Evolutionary conservation across 2,113 vertebrate genomes (phyloP).

Genomic region (Ptychochromis oligacanthus): DNA sequence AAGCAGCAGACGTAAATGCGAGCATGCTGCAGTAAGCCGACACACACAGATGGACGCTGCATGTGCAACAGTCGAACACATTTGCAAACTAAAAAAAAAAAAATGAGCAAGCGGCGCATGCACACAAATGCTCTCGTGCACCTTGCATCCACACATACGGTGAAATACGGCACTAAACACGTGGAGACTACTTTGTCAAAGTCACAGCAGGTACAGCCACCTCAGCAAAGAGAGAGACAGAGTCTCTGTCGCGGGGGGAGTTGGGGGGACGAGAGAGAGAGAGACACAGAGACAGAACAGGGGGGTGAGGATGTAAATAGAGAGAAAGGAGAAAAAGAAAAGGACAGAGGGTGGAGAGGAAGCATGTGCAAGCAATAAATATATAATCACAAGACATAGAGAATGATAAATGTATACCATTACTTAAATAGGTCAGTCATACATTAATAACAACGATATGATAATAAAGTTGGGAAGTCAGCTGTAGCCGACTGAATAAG

Average conservation of each 20-base stretch:
- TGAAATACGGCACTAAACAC: slow-evolving; percentile 48
- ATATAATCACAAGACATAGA: slow-evolving; percentile 56
- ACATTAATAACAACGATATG: slow-evolving; percentile 61
- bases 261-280: neutral
- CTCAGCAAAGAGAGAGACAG: slow-evolving; percentile 78
- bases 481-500: slow-evolving; percentile 41
- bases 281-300: slow-evolving; percentile 21
- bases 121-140: slow-evolving; percentile 5
- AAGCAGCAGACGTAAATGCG: slow-evolving; percentile 36
- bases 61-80: slow-evolving; percentile 10
- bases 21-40: slow-evolving; percentile 44
- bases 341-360: slow-evolving; percentile 31
- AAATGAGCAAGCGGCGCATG: neutral
- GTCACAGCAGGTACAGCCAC: slow-evolving; percentile 82
- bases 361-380: slow-evolving; percentile 58
- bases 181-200: slow-evolving; percentile 81
- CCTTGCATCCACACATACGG: neutral
- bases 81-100: slow-evolving; percentile 24
- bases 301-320: slow-evolving; percentile 24
- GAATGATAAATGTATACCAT: slow-evolving; percentile 68
- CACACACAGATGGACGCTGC: neutral
- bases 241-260: slow-evolving; percentile 44
- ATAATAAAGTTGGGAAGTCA: slow-evolving; percentile 59
- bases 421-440: slow-evolving; percentile 72
- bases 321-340: slow-evolving; percentile 17